phyloP scores from a whole-genome alignment of 1,140 invertebrate genomes.

The Euwallacea similis region DNA sequence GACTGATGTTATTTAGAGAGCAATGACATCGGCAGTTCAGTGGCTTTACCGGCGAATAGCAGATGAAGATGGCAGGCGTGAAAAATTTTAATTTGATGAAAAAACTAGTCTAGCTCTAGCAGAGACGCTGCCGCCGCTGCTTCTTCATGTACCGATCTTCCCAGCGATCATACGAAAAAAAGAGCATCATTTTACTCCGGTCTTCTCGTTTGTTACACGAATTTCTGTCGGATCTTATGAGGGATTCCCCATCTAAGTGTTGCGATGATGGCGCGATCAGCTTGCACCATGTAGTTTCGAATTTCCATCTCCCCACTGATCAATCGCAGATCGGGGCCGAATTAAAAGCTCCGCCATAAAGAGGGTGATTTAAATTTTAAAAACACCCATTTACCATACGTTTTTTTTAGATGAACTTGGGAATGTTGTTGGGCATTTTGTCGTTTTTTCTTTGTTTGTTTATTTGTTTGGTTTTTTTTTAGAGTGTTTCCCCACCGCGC shows the following conservation, averaged over 20 bases:
- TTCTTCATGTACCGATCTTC: constrained; percentile 9
- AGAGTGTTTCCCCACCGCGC: constrained; percentile 15
- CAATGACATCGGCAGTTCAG: constrained; percentile 34
- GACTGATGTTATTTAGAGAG: constrained; percentile 22
- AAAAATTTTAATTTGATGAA: constrained; percentile 32
- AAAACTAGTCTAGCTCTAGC: constrained; percentile 34
- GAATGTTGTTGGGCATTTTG: constrained; percentile 7
- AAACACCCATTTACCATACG: constrained; percentile 12
- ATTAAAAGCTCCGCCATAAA: not conserved
- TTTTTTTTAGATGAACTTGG: constrained; percentile 17
- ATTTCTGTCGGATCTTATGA: constrained; percentile 10
- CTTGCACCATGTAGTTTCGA: too few relatives aligned
- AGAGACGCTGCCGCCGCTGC: not conserved
- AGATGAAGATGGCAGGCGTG: constrained; percentile 30
- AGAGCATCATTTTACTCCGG: constrained; percentile 9
- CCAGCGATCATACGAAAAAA: constrained; percentile 13
- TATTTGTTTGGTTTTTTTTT: constrained; percentile 29
- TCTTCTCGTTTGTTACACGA: constrained; percentile 14
- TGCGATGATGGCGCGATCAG: not conserved
- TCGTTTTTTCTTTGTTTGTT: not conserved
- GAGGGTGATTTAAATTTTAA: constrained; percentile 24
- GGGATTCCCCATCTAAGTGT: constrained; percentile 4
- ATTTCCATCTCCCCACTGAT: too few relatives aligned
- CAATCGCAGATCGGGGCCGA: not conserved
- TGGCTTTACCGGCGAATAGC: constrained; percentile 32